Evolutionary conservation across 2,113 vertebrate species (phyloP), one percentile per base, ranked within the genome.

Genomic region (Perccottus glenii): DNA sequence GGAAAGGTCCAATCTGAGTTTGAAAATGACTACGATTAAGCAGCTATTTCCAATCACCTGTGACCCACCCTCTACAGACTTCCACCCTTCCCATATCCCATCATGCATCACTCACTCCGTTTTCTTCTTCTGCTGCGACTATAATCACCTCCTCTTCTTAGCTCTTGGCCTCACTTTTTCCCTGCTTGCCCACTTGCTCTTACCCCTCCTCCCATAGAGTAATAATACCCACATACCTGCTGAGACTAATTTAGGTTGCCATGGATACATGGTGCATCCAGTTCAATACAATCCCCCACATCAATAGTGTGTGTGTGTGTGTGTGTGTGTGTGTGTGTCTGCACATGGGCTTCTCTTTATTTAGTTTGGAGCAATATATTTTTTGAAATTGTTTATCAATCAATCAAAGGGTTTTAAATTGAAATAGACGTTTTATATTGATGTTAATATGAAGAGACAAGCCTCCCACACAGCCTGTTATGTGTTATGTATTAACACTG

Each of bases 191-290:
- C 49, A 6, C 42, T 70, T 46, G n/a, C 35, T 81, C 52, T 0
- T 35, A 45, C 57, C 61, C 53, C 36, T 65, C 75, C 68, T 44
- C 67, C 58, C 16, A 42, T 2, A 44, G 44, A 81, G n/a, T 64
- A 44, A 43, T 56, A 59, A 71, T 71, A 75, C 16, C 71, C 65
- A 67, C 77, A 75, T 64, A 77, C 74, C 74, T 66, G 50, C 77
- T 68, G 79, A 58, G 73, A 67, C 70, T 65, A 50, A 86, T 82
- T 77, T 62, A 59, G 63, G 84, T 85, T 87, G 67, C 79, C 82
- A 45, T 77, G 77, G 82, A 78, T 76, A 83, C 77, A 38, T 42
- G 66, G 73, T 1, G 32, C 81, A 77, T 75, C 64, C 9, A 32
- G 10, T 35, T 65, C n/a, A 53, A 63, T 42, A 47, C 5, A 9